Conservation (phyloP, 2,797 vertebrate genomes). For the Manis javanica region DNA sequence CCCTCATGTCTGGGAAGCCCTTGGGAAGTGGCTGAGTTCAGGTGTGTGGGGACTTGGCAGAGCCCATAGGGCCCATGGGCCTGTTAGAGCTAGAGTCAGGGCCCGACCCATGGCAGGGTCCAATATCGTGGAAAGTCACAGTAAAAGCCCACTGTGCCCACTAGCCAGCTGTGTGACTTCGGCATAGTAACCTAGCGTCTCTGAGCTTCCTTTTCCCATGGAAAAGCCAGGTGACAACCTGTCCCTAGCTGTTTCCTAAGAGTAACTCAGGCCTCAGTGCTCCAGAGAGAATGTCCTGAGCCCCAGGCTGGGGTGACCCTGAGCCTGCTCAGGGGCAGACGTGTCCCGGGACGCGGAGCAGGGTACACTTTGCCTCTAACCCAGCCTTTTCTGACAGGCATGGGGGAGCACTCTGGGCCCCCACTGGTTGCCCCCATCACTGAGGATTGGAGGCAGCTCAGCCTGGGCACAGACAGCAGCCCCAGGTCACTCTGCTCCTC, state of each 20-base stretch:
- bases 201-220: background rate
- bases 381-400: too few relatives aligned
- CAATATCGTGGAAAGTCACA: background rate
- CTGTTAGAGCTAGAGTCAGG: background rate
- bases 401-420: rapidly evolving
- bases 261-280: background rate
- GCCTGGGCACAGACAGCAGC: constrained; percentile 88
- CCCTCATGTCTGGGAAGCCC: background rate
- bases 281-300: background rate
- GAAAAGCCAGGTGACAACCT: background rate
- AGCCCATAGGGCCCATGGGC: constrained; percentile 88
- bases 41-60: constrained; percentile 89
- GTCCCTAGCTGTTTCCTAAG: background rate
- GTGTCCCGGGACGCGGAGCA: background rate
- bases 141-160: background rate
- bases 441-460: constrained; percentile 82
- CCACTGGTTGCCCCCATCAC: rapidly evolving
- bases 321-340: background rate
- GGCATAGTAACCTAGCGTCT: background rate
- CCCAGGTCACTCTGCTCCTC: background rate
- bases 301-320: background rate
- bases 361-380: background rate
- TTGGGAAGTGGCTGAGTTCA: constrained; percentile 75
- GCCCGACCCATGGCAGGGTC: background rate
- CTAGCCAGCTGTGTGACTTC: background rate